Evolutionary conservation across 2,888 invertebrate species (phyloP), one percentile per base, ranked within the genome.

Genomic region (Metopia argyrocephala): DNA sequence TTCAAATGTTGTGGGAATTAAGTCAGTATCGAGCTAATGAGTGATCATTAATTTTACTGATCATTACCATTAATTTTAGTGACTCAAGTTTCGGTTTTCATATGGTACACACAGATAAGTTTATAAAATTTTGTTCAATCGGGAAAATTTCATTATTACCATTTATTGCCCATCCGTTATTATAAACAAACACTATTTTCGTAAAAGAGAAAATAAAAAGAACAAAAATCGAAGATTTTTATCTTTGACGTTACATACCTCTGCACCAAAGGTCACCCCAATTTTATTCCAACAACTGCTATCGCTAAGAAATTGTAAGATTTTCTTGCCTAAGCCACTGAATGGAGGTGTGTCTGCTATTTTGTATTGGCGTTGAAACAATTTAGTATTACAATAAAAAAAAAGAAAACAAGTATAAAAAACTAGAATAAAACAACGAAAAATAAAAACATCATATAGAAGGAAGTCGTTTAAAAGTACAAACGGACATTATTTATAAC

Each of bases 381-480:
- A 88, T 88, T 88, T 88, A 86, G 85, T 85, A 86, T 78, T 75
- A 78, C 81, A 66, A 83, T 68, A 62, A 25, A 18, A 70, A 64
- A 46, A 64, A 68, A 64, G 23, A 25, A 82, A 70, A 68, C 46
- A 27, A 70, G 46, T 9, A 18, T 38, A 12, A 69, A 62, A 18
- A 64, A 69, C 21, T 56, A 70, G 46, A 71, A 71, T 61, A 74
- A 85, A 65, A 71, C 54, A 66, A 25, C 48, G 68, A 54, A 74
- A 73, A 23, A 45, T 45, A 52, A 78, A 59, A 75, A 87, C 85
- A 86, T 86, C 85, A 88, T 88, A 87, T 88, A 87, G 87, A 87
- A 89, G 88, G 89, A 88, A 88, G 88, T 88, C 88, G 87, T 88
- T 88, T 88, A 88, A 88, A 88, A 88, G 88, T 88, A 88, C 88